These are phyloP conservation scores for Melipona bicolor DNA, from an alignment of 2,888 invertebrate genomes.

Conservation along the genomic window DNA sequence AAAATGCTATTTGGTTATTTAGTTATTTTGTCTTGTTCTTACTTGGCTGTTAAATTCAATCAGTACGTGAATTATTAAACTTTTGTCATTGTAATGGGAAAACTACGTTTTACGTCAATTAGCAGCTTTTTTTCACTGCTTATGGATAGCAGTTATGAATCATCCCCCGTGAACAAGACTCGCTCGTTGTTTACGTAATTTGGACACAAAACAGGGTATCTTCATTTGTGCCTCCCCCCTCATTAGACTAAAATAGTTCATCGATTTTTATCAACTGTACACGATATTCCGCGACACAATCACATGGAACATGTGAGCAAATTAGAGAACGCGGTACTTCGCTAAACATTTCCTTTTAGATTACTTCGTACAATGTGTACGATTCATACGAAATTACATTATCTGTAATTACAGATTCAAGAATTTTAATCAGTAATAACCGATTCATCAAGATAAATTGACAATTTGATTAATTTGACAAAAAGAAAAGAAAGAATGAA, in stretches of 20 bases:
- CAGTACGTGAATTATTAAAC: background rate
- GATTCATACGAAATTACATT: no score
- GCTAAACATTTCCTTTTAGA: background rate
- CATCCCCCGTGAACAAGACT: conserved; percentile 4
- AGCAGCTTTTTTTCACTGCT: background rate
- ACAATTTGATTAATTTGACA: no score
- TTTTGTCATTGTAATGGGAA: background rate
- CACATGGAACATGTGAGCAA: background rate
- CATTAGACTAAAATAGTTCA: background rate
- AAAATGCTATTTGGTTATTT: no score
- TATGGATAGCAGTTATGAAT: background rate
- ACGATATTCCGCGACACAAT: background rate
- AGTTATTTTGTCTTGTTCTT: no score
- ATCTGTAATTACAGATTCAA: no score
- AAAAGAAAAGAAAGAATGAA: no score
- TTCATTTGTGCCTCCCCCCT: conserved; percentile 11
- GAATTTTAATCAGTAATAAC: no score
- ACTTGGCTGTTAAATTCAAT: no score
- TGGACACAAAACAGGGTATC: conserved; percentile 10
- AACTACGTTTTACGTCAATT: background rate
- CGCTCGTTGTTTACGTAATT: conserved; percentile 37
- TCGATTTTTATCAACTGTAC: conserved; percentile 6
- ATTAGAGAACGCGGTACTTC: background rate
- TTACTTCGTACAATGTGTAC: no score
- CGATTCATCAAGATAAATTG: no score